Evolutionary conservation across 2,113 vertebrate species (phyloP).

Genomic region (Silurus meridionalis): DNA sequence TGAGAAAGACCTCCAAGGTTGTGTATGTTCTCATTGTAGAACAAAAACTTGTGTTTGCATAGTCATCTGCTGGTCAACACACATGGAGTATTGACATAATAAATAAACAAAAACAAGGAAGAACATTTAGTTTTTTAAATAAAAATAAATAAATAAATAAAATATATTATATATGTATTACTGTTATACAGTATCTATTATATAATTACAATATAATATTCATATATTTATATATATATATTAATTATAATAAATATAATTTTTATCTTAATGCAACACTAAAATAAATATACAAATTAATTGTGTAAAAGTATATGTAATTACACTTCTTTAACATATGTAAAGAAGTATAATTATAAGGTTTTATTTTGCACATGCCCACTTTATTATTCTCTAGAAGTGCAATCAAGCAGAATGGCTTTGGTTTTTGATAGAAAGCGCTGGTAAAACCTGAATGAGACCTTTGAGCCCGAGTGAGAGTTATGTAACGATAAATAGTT

Average conservation of each 20-base stretch:
- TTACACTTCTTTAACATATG: too few relatives aligned
- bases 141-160: background rate
- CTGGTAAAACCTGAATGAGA: background rate
- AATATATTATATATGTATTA: background rate
- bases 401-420: too few relatives aligned
- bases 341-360: too few relatives aligned
- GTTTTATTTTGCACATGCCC: too few relatives aligned
- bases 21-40: too few relatives aligned
- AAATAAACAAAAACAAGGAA: background rate
- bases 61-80: too few relatives aligned
- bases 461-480: background rate
- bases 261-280: too few relatives aligned
- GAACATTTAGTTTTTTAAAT: background rate
- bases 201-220: background rate
- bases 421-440: background rate
- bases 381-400: background rate
- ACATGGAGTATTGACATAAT: too few relatives aligned
- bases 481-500: conserved; percentile 13
- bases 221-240: background rate
- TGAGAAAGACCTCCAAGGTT: background rate
- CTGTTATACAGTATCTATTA: too few relatives aligned
- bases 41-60: too few relatives aligned
- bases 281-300: background rate
- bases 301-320: background rate
- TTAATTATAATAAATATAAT: background rate